Base-by-base conservation (phyloP, 2,888 invertebrate genomes). In the Xestobium rufovillosum region DNA sequence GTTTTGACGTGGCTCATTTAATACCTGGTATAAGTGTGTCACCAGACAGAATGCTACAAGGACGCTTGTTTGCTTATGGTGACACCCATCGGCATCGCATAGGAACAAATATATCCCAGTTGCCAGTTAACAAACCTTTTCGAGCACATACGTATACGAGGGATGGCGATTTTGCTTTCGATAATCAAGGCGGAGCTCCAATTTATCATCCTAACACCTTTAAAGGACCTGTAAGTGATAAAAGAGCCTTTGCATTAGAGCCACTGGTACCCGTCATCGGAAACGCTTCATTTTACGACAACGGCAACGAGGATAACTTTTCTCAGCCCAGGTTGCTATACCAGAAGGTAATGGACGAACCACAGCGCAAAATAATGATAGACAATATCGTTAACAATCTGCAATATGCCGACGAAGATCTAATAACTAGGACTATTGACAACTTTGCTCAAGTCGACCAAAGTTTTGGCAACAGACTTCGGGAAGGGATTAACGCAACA, bases 121-220 rank as follows among this genome's bases (percentile, higher is more conserved):
- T 98, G 27, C 90, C 95, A 0, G 92, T 97, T 12, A 98, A 97
- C 67, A 94, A 95, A 61, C 95, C 97, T 0, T 94, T 78, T 69
- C 70, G 77, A 45, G 76, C 77, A 2, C 66, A 71, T 25, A 90
- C 92, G 63, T 94, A 87, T 59, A 91, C 94, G 66, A 78, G 96
- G 23, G 95, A 96, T 63, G 96, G 95, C 0, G 76, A 80, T 2
- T 83, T 83, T 72, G 70, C 75, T 26, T 72, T 80, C 25, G 77
- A 76, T 50, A 92, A 91, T 63, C 90, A 92, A 66, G 81, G 78
- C 3, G 85, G 83, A 13, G 83, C 85, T 3, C 96, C 96, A 3
- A 96, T 96, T 66, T 97, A 97, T 63, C 92, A 78, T 71, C 97
- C 97, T 1, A 97, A 97, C 70, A 94, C 92, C 44, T 97, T 95